Conservation (phyloP, 2,113 vertebrate genomes). For the Triplophysa tibetana region DNA sequence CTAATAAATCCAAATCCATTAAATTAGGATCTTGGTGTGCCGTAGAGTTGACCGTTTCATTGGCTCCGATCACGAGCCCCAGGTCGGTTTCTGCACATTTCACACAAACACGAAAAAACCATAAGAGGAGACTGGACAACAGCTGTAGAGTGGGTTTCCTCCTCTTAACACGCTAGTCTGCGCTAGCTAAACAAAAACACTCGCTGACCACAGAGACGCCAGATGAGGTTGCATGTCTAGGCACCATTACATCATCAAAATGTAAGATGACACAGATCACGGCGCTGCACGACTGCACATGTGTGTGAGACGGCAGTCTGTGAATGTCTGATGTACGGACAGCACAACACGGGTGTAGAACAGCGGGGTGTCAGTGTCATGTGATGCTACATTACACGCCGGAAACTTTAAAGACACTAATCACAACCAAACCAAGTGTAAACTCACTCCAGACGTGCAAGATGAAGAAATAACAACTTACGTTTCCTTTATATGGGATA, state of each 20-base stretch:
- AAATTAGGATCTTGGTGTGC: constrained; percentile 96
- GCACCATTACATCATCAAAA: constrained; percentile 59
- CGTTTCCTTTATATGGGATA: too few relatives aligned
- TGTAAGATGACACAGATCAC: constrained; percentile 49
- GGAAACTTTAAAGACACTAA: too few relatives aligned
- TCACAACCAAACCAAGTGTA: too few relatives aligned
- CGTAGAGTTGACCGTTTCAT: constrained; percentile 96
- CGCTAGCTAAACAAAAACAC: constrained; percentile 73
- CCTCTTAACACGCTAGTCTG: constrained; percentile 53
- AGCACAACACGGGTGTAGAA: neutral
- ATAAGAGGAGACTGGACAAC: neutral
- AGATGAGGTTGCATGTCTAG: constrained; percentile 57
- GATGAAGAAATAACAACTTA: neutral
- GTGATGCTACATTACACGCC: too few relatives aligned
- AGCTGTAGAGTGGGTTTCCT: constrained; percentile 34
- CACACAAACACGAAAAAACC: constrained; percentile 44
- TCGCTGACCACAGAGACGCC: constrained; percentile 63
- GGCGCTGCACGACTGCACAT: constrained; percentile 36
- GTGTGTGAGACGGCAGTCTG: neutral
- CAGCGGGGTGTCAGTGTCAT: too few relatives aligned
- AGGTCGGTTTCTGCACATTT: constrained; percentile 85
- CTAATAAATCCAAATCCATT: constrained; percentile 58
- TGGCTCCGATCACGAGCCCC: constrained; percentile 94
- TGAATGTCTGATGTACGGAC: neutral
- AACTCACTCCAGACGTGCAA: too few relatives aligned